phyloP scores from a whole-genome alignment of 2,113 vertebrate species.

The Vireo altiloquus region DNA sequence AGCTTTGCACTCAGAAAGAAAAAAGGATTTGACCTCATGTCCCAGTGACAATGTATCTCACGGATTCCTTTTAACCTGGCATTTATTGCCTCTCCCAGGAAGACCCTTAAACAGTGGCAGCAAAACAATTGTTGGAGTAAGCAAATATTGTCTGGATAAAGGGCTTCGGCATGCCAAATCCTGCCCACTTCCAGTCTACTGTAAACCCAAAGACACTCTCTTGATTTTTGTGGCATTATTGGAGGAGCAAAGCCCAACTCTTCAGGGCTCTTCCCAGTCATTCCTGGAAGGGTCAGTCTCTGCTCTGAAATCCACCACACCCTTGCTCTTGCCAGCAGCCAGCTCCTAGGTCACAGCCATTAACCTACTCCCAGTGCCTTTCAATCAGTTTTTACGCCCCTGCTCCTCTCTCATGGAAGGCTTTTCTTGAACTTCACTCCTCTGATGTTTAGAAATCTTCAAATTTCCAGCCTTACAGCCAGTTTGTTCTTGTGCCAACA shows the following conservation, averaged over 20 bases:
- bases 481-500: slow-evolving; percentile 65
- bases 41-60: not conserved
- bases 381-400: not conserved
- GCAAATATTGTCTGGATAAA: not conserved
- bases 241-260: not conserved
- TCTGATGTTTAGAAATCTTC: slow-evolving; percentile 49
- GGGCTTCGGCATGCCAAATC: not conserved
- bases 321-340: not conserved
- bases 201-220: not conserved
- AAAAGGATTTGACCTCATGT: not conserved
- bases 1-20: not conserved
- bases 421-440: slow-evolving; percentile 36
- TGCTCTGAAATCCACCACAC: not conserved
- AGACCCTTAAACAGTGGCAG: not conserved
- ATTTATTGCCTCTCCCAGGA: not conserved
- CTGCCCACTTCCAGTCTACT: not conserved
- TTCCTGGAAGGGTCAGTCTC: slow-evolving; percentile 24
- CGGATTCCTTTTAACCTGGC: not conserved
- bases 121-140: not conserved
- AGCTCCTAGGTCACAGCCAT: not conserved
- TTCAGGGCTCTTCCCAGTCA: not conserved
- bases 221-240: not conserved
- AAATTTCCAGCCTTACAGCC: slow-evolving; percentile 12
- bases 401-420: not conserved
- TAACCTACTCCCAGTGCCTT: not conserved